phyloP scores from a whole-genome alignment of 2,888 invertebrate species.

The Orchestes rusci region DNA sequence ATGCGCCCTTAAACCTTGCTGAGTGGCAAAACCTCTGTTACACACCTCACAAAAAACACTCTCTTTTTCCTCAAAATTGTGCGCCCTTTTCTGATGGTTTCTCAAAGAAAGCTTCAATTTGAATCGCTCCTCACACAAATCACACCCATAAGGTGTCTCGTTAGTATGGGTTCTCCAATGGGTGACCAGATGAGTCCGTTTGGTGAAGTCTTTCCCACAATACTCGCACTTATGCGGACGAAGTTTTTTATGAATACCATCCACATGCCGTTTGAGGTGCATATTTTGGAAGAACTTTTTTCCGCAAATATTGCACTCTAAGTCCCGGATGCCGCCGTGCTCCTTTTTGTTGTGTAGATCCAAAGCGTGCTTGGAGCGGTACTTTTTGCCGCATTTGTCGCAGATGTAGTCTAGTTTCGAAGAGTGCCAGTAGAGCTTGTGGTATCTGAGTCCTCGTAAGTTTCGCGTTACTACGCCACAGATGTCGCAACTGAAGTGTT shows the following conservation, averaged over 20 bases:
- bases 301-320: slow-evolving; percentile 23
- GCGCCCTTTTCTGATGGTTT: slow-evolving; percentile 18
- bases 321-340: slow-evolving; percentile 20
- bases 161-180: slow-evolving; percentile 36
- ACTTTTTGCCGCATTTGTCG: slow-evolving; percentile 22
- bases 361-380: slow-evolving; percentile 21
- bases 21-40: slow-evolving; percentile 19
- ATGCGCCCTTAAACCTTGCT: slow-evolving; percentile 20
- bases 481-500: slow-evolving; percentile 22
- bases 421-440: slow-evolving; percentile 22
- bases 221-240: slow-evolving; percentile 33
- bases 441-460: slow-evolving; percentile 18
- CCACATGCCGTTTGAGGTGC: slow-evolving; percentile 32
- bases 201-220: slow-evolving; percentile 34
- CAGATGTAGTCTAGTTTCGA: slow-evolving; percentile 22
- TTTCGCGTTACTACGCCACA: slow-evolving; percentile 22
- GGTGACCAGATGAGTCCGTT: slow-evolving; percentile 32
- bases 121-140: slow-evolving; percentile 33
- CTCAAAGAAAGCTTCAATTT: slow-evolving; percentile 20
- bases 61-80: slow-evolving; percentile 20
- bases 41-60: slow-evolving; percentile 21
- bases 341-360: slow-evolving; percentile 22
- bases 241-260: slow-evolving; percentile 34
- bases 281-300: slow-evolving; percentile 23
- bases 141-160: slow-evolving; percentile 34